phyloP scores from a whole-genome alignment of 2,113 vertebrate genomes.

The Caranx ignobilis region DNA sequence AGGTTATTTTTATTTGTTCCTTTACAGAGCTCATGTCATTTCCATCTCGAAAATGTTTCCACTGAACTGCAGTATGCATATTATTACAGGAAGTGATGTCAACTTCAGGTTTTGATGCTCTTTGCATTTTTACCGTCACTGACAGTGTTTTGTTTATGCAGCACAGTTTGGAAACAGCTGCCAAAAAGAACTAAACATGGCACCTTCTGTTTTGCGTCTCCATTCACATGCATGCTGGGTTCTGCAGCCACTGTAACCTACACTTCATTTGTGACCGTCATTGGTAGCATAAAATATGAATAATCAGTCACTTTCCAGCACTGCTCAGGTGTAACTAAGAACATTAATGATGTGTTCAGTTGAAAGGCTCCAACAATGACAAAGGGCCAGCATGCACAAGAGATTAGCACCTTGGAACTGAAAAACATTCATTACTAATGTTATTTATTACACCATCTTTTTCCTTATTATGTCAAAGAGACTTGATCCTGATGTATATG shows the following conservation, averaged over 20 bases:
- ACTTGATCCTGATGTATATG: neutral
- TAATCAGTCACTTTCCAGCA: neutral
- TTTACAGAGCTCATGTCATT: constrained; percentile 11
- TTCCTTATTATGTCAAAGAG: neutral
- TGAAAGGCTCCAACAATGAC: neutral
- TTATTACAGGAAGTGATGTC: constrained; percentile 52
- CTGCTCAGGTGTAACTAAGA: neutral
- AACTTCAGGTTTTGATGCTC: neutral
- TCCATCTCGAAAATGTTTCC: constrained; percentile 37
- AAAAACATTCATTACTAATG: neutral
- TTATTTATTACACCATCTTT: neutral
- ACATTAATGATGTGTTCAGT: neutral
- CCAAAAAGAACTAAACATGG: neutral
- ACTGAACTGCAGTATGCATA: constrained; percentile 12
- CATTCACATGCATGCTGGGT: too few species aligned
- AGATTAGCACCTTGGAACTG: neutral
- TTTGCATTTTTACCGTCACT: neutral
- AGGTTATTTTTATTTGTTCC: constrained; percentile 18
- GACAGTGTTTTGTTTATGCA: neutral
- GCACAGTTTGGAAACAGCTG: neutral
- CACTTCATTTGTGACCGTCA: too few species aligned
- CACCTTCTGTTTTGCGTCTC: too few species aligned
- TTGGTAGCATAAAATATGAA: too few species aligned
- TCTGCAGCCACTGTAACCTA: too few species aligned
- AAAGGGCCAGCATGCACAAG: neutral